A percentile compares a stretch with the other conserved stretches of the same genome.
Conservation (phyloP, 2,113 vertebrate species). For the Peucedramus taeniatus region DNA sequence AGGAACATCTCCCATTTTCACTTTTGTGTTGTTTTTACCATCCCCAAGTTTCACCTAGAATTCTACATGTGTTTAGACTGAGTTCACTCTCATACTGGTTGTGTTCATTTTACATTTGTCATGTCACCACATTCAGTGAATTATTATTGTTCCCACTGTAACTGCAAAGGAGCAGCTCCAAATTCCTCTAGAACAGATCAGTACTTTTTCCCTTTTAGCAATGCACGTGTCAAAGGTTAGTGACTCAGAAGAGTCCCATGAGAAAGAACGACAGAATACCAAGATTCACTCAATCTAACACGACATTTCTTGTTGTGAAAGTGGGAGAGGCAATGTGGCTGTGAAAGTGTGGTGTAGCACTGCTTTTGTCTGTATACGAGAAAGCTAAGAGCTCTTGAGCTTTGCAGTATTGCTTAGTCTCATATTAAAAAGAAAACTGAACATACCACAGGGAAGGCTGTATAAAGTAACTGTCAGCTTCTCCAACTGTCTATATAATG, state of each 20-base stretch:
- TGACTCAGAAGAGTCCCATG: neutral
- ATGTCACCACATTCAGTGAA: neutral
- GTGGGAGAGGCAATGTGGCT: neutral
- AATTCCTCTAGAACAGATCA: neutral
- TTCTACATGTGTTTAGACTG: neutral
- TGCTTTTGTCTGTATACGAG: neutral
- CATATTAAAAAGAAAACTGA: neutral
- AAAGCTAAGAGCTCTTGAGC: neutral
- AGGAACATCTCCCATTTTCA: neutral
- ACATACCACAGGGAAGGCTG: neutral
- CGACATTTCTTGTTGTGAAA: neutral
- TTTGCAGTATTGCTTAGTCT: neutral
- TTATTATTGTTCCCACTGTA: neutral
- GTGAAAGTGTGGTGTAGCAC: neutral
- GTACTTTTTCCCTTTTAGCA: neutral
- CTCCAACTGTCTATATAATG: neutral
- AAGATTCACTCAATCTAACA: neutral
- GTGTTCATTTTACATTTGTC: neutral
- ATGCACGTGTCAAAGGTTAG: neutral
- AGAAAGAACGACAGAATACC: neutral
- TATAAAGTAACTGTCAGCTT: neutral
- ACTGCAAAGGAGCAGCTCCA: neutral
- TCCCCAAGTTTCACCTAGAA: neutral
- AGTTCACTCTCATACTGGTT: neutral
- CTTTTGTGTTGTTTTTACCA: neutral